These are phyloP conservation scores for Cactoblastis cactorum DNA, from an alignment of 2,888 invertebrate genomes.

Conservation along the genomic window DNA sequence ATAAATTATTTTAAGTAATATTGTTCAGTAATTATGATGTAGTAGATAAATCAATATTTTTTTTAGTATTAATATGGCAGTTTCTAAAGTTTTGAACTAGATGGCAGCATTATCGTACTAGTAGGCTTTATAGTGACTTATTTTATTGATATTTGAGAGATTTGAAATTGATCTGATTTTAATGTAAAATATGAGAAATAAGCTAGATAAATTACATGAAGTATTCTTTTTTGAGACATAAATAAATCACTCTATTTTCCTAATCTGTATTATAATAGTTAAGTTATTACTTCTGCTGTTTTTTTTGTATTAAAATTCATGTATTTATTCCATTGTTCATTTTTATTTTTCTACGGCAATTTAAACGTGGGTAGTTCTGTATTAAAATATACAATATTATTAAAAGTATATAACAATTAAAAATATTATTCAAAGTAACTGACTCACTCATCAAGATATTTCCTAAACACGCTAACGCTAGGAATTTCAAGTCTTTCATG, in stretches of 20 bases:
- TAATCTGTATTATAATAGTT: neutral
- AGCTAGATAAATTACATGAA: neutral
- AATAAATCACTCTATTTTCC: neutral
- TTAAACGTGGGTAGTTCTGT: too few relatives aligned
- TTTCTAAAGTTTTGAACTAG: neutral
- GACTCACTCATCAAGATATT: too few relatives aligned
- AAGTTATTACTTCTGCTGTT: neutral
- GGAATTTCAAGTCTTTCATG: too few relatives aligned
- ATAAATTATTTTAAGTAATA: too few relatives aligned
- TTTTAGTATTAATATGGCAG: neutral
- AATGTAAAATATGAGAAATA: neutral
- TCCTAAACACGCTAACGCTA: too few relatives aligned
- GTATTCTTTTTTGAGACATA: neutral
- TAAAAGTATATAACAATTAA: too few relatives aligned
- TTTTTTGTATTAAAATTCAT: neutral
- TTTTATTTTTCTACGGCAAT: neutral
- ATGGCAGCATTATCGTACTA: too few relatives aligned
- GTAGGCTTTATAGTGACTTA: too few relatives aligned
- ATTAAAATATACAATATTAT: too few relatives aligned
- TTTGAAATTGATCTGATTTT: neutral
- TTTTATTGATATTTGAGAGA: too few relatives aligned
- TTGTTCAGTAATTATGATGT: neutral
- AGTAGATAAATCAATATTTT: neutral
- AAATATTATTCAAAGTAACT: too few relatives aligned
- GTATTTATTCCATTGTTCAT: neutral